Base-by-base conservation (phyloP, 2,888 invertebrate species). In the Pterostichus niger region DNA sequence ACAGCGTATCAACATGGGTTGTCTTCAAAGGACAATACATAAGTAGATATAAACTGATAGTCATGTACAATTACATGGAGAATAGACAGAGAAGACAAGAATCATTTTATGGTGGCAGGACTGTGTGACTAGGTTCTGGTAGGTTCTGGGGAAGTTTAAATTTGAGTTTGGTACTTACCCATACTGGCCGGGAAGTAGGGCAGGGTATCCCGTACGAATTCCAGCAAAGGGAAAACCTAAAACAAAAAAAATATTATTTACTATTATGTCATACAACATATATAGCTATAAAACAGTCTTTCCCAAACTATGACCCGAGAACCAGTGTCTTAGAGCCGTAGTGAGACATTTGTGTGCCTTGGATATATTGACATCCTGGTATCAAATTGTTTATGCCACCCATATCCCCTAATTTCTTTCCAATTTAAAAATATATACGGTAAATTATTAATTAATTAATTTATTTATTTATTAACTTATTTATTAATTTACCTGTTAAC, bases 161-260 rank as follows among this genome's bases (percentile, higher is more conserved):
- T 56, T 56, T 52, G 68, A 56, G 64, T 52, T 56, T 85, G 85
- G 85, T 85, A 95, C 96, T 96, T 91, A 96, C 96, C 96, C 96
- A 89, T 96, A 96, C 89, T 95, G 96, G 86, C 96, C 93, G 84
- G 94, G 96, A 87, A 96, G 91, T 85, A 96, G 93, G 73, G 94
- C 92, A 81, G 94, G 96, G 89, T 96, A 96, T 85, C 96, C 95
- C 85, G 96, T 92, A 86, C 96, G 93, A 84, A 96, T 94, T 85
- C 95, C 95, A 85, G 95, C 94, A 88, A 94, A 94, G 87, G 94
- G 93, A 90, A 94, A 94, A 88, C 94, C 94, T 94, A 91, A 82
- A 91, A 91, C 11, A 84, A 85, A 84, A 81, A 84, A 56, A 84
- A 49, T 40, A 40, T 40, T 40, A 40, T 40, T 40, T 24, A 24